These are phyloP conservation scores for Pyrrhia umbra DNA, from an alignment of 2,888 invertebrate species.

Conservation along the genomic window DNA sequence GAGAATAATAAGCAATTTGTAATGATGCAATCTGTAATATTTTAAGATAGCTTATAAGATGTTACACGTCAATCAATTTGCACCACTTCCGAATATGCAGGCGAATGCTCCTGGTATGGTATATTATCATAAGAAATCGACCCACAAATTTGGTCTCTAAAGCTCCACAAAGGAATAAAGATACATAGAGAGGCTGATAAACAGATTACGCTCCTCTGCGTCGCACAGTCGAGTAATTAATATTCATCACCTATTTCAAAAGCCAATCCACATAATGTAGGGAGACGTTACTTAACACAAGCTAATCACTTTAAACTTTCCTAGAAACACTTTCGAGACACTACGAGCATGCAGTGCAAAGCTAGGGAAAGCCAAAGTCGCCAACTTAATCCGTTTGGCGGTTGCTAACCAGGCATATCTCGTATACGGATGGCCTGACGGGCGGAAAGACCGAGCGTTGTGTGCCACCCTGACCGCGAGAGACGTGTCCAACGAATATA, in stretches of 20 bases:
- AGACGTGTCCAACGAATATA: conserved; percentile 27
- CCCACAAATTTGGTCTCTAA: no score
- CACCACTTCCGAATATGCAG: no score
- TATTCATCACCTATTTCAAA: not conserved
- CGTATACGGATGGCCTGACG: conserved; percentile 39
- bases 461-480: conserved; percentile 39
- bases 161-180: no score
- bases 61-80: no score
- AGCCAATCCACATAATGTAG: conserved; percentile 1
- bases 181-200: no score
- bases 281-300: conserved; percentile 4
- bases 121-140: no score
- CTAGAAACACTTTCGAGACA: conserved; percentile 23
- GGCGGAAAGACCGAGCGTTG: conserved; percentile 8
- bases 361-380: conserved; percentile 54
- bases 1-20: no score
- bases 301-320: conserved; percentile 50
- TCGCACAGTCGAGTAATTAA: no score
- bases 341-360: conserved; percentile 39
- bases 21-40: no score
- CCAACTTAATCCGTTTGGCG: conserved; percentile 59
- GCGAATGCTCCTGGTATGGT: no score
- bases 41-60: no score
- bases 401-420: conserved; percentile 53
- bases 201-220: no score